These are phyloP conservation scores for Ateles fusciceps DNA, from an alignment of 2,797 vertebrate genomes.

Conservation along the genomic window DNA sequence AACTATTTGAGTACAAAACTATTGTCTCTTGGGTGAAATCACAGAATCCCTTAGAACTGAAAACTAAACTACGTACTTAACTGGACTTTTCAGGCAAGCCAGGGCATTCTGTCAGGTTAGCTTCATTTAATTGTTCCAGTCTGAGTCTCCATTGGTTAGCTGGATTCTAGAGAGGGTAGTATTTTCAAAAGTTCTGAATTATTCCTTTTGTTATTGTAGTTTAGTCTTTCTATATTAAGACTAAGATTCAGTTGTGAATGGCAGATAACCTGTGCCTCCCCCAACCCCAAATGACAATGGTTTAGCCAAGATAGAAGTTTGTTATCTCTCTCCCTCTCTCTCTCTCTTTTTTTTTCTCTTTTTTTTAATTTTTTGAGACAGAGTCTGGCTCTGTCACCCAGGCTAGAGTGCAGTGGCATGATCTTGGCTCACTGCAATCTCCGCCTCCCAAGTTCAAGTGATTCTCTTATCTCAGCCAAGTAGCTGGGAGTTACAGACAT, in stretches of 20 bases:
- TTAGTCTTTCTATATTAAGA: neutral
- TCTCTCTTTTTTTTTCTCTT: accelerated
- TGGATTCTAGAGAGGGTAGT: neutral
- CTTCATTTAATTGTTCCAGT: neutral
- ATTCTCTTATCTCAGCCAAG: neutral
- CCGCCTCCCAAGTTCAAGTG: neutral
- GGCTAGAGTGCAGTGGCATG: neutral
- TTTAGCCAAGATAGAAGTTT: neutral
- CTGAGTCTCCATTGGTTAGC: neutral
- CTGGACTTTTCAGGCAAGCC: neutral
- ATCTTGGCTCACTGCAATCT: neutral
- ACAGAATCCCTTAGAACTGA: neutral
- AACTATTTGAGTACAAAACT: neutral
- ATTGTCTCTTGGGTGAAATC: neutral
- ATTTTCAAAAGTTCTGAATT: slow-evolving; percentile 1
- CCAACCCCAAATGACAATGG: neutral
- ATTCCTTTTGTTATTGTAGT: neutral
- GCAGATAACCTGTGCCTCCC: neutral
- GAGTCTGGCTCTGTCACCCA: neutral
- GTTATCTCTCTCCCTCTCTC: neutral
- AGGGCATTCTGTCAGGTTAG: neutral
- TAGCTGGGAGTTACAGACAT: neutral
- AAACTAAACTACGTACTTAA: neutral
- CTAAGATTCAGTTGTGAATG: neutral
- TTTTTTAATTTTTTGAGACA: neutral